Percentiles rank a stretch among this genome's conserved stretches.
phyloP scores from a whole-genome alignment of 2,888 invertebrate genomes.

The Pristionchus entomophagus region DNA sequence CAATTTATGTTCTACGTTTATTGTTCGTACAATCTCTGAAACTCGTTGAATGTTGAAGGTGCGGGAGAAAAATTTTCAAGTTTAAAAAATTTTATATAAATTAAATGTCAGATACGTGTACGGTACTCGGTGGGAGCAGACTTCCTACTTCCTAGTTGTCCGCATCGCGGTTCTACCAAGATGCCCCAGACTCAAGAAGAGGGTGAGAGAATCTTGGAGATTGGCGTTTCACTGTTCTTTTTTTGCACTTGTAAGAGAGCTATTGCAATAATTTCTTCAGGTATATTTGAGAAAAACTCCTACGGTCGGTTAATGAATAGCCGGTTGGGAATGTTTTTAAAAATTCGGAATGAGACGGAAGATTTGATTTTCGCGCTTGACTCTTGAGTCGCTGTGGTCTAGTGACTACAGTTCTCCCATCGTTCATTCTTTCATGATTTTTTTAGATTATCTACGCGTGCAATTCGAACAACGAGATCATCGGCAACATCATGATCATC shows the following conservation, averaged over 20 bases:
- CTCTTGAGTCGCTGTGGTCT: too few species aligned
- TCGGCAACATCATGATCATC: constrained; percentile 61
- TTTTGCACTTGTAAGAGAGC: background rate
- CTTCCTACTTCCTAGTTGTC: constrained; percentile 57
- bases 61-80: background rate
- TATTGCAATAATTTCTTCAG: too few species aligned
- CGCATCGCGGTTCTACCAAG: constrained; percentile 62
- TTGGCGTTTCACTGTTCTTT: background rate
- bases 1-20: background rate
- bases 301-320: too few species aligned
- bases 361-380: too few species aligned
- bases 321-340: too few species aligned
- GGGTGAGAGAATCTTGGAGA: constrained; percentile 27
- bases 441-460: constrained; percentile 59
- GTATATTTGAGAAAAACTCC: too few species aligned
- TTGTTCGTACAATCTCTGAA: background rate
- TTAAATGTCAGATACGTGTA: constrained; percentile 31
- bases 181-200: constrained; percentile 62
- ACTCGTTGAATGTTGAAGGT: background rate
- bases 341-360: too few species aligned
- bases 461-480: constrained; percentile 55
- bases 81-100: background rate
- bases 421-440: background rate
- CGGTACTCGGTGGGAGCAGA: constrained; percentile 47
- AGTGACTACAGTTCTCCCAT: background rate